These are phyloP conservation scores for Syrmaticus mikado DNA, from an alignment of 2,113 vertebrate species.

Conservation along the genomic window DNA sequence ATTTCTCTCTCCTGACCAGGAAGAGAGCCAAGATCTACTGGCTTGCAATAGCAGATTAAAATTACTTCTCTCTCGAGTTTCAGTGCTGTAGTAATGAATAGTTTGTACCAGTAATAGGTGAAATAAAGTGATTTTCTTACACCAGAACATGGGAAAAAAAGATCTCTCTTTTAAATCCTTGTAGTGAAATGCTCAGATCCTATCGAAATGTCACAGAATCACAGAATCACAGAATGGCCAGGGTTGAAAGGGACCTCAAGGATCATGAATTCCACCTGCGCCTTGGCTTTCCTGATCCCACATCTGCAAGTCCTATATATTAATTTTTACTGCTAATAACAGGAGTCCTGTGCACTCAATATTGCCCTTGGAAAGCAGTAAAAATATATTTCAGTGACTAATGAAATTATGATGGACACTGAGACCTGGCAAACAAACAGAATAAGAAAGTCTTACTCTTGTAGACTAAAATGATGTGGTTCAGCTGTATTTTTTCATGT, in stretches of 20 bases:
- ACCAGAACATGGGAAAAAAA: conserved; percentile 17
- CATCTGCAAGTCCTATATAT: background rate
- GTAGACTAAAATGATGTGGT: conserved; percentile 34
- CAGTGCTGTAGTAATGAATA: background rate
- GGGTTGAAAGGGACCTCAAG: too few species aligned
- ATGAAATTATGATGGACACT: conserved; percentile 47
- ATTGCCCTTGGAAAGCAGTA: conserved; percentile 41
- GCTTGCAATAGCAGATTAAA: background rate
- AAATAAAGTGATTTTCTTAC: conserved; percentile 14
- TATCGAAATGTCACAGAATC: background rate
- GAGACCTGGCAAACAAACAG: conserved; percentile 33
- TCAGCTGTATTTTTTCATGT: conserved; percentile 15
- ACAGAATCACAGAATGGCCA: too few species aligned
- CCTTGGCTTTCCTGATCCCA: too few species aligned
- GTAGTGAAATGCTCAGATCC: background rate
- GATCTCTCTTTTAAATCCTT: background rate
- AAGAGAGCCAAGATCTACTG: background rate
- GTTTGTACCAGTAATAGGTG: background rate
- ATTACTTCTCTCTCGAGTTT: background rate
- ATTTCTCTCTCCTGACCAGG: background rate
- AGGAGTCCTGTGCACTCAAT: conserved; percentile 36
- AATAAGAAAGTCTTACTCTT: conserved; percentile 17
- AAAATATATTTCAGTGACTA: conserved; percentile 48
- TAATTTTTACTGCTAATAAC: conserved; percentile 44
- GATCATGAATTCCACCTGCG: too few species aligned